Percentiles rank a stretch among this genome's conserved stretches.
phyloP scores from a whole-genome alignment of 2,888 invertebrate species.

The Rhagonycha fulva region DNA sequence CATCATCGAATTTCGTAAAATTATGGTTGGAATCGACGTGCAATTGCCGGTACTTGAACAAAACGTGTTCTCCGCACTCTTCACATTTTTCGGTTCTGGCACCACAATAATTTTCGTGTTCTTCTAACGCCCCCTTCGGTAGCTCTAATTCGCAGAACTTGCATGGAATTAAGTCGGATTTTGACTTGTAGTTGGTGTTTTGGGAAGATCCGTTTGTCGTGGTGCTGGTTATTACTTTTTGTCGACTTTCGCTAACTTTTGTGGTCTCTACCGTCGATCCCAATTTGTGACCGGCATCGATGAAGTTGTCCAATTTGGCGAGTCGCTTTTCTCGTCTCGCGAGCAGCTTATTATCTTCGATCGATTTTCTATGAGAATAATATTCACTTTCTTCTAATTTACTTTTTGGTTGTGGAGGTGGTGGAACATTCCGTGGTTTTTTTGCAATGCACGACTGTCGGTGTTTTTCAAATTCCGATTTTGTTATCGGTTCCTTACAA shows the following conservation, averaged over 20 bases:
- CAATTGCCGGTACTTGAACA: slow-evolving; percentile 68
- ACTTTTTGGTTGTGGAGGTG: slow-evolving; percentile 12
- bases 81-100: slow-evolving; percentile 70
- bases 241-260: background rate
- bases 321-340: slow-evolving; percentile 33
- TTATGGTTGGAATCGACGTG: slow-evolving; percentile 70
- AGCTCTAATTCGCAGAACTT: slow-evolving; percentile 70
- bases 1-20: slow-evolving; percentile 64
- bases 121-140: slow-evolving; percentile 62
- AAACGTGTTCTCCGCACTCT: slow-evolving; percentile 70
- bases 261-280: background rate
- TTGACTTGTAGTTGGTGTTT: background rate
- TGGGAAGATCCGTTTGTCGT: background rate
- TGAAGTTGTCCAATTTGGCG: slow-evolving; percentile 15
- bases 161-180: slow-evolving; percentile 58
- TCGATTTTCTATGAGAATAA: slow-evolving; percentile 41
- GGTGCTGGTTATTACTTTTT: background rate
- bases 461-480: slow-evolving; percentile 63
- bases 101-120: slow-evolving; percentile 73
- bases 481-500: slow-evolving; percentile 70
- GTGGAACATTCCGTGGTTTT: slow-evolving; percentile 54
- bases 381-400: slow-evolving; percentile 45
- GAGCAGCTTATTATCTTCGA: slow-evolving; percentile 43
- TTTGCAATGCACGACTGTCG: slow-evolving; percentile 54
- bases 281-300: slow-evolving; percentile 3